These are phyloP conservation scores for Agrotis puta DNA, from an alignment of 2,888 invertebrate species.

Conservation along the genomic window DNA sequence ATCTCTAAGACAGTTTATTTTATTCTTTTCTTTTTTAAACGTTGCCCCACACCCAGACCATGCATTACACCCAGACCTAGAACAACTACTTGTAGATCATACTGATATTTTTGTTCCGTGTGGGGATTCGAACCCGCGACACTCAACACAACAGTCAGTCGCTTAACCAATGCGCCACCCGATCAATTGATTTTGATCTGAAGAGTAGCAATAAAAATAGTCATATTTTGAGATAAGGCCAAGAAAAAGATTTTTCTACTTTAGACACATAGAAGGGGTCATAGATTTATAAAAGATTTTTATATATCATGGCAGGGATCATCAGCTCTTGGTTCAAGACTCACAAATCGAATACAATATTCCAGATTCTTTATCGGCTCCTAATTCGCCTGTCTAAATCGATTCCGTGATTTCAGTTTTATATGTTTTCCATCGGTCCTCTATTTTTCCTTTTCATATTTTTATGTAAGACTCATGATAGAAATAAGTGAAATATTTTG, in stretches of 20 bases:
- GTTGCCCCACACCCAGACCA: too few species aligned
- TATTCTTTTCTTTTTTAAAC: too few species aligned
- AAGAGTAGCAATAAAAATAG: background rate
- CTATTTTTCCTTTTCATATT: slow-evolving; percentile 23
- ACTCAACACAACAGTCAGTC: too few species aligned
- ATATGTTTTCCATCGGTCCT: slow-evolving; percentile 23
- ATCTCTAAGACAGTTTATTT: too few species aligned
- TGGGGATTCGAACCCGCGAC: too few species aligned
- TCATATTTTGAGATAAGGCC: background rate
- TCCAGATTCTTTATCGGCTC: slow-evolving; percentile 23
- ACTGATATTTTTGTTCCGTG: too few species aligned
- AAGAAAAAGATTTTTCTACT: background rate
- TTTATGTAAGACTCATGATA: background rate
- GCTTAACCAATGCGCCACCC: background rate
- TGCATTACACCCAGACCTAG: too few species aligned
- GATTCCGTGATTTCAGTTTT: slow-evolving; percentile 51
- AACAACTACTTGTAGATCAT: too few species aligned
- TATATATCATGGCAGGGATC: background rate
- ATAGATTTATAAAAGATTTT: too few species aligned
- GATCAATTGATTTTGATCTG: background rate
- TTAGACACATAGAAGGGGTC: background rate
- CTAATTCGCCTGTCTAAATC: slow-evolving; percentile 43
- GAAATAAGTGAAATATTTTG: background rate
- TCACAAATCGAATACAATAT: background rate
- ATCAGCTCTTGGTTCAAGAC: background rate